Conservation (phyloP, 2,888 invertebrate genomes). For the Sepioteuthis lessoniana region DNA sequence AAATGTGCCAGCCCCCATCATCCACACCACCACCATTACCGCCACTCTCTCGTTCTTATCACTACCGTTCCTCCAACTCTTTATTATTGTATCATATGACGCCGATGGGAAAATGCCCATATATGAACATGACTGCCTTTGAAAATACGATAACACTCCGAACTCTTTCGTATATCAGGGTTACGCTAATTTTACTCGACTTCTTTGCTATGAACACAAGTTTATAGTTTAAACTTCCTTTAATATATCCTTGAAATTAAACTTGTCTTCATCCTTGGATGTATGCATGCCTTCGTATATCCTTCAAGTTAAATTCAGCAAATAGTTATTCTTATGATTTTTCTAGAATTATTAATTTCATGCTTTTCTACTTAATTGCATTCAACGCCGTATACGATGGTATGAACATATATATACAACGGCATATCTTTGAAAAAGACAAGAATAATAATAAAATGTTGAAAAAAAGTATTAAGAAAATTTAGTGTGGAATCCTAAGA, state of each 20-base stretch:
- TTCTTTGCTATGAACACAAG: neutral
- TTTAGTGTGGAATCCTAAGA: no score
- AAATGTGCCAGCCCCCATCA: neutral
- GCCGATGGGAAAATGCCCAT: slow-evolving; percentile 23
- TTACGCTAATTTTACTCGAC: neutral
- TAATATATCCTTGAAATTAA: neutral
- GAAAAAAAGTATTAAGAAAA: neutral
- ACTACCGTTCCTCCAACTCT: neutral
- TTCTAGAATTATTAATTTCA: no score
- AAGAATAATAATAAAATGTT: no score
- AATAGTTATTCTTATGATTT: no score
- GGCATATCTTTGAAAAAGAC: no score
- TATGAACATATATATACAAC: no score
- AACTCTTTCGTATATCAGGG: slow-evolving; percentile 23
- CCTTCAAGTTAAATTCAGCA: no score
- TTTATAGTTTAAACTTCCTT: neutral
- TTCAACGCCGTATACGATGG: no score
- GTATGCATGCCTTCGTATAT: no score
- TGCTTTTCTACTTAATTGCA: no score
- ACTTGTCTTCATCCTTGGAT: neutral
- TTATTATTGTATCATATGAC: slow-evolving; percentile 33
- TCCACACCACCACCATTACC: no score
- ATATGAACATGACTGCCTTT: neutral
- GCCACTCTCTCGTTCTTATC: no score
- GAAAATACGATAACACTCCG: slow-evolving; percentile 33